A percentile compares a stretch with the other conserved stretches of the same genome.
Conservation (phyloP, 2,797 vertebrate genomes). For the Notamacropus eugenii region DNA sequence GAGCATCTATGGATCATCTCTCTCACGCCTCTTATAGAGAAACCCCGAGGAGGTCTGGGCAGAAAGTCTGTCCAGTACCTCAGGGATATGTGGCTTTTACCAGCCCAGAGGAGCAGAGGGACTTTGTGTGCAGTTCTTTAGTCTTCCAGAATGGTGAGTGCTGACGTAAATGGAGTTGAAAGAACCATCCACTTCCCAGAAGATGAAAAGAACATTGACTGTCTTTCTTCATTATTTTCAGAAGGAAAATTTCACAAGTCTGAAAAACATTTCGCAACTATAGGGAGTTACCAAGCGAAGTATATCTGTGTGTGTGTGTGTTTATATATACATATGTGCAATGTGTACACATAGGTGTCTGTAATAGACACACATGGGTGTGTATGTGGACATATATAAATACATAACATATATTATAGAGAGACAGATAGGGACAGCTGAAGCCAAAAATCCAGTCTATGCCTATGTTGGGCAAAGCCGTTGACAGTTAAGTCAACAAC, state of each 20-base stretch:
- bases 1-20: background rate
- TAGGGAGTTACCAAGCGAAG: conserved; percentile 31
- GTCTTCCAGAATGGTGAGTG: conserved; percentile 59
- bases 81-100: conserved; percentile 64
- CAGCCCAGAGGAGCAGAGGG: conserved; percentile 59
- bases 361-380: background rate
- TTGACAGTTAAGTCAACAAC: conserved; percentile 62
- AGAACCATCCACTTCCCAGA: conserved; percentile 67
- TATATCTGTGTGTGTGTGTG: background rate
- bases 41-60: conserved; percentile 62
- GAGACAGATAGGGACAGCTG: conserved; percentile 50
- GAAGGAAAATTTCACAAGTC: conserved; percentile 59
- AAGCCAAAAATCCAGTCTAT: conserved; percentile 57
- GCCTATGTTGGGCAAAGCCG: conserved; percentile 58
- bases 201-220: conserved; percentile 57
- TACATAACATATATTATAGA: background rate
- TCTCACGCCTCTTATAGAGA: conserved; percentile 48
- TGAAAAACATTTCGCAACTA: conserved; percentile 58
- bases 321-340: background rate
- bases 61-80: conserved; percentile 51
- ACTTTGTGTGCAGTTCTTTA: conserved; percentile 59
- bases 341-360: background rate
- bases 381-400: background rate
- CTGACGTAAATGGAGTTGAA: conserved; percentile 75
- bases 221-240: conserved; percentile 64